Conservation (phyloP, 2,888 invertebrate species). For the Carterocephalus palaemon region DNA sequence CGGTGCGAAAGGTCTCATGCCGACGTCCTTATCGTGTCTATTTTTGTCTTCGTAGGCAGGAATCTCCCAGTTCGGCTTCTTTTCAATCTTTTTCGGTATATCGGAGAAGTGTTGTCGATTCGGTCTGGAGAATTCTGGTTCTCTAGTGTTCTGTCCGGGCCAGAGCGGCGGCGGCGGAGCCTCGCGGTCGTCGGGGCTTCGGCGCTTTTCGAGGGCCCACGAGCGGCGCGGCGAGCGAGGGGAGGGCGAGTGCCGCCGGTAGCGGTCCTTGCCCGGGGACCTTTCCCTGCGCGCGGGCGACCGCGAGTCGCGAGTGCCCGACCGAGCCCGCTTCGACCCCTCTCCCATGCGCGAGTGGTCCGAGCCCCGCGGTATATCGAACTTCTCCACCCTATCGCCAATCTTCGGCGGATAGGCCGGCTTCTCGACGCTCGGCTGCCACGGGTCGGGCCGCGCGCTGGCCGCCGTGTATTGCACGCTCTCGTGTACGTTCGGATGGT, state of each 20-base stretch:
- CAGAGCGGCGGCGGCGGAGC: constrained; percentile 63
- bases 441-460: constrained; percentile 39
- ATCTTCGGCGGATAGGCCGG: constrained; percentile 35
- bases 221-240: constrained; percentile 63
- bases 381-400: constrained; percentile 44
- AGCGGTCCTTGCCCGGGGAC: constrained; percentile 56
- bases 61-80: constrained; percentile 36
- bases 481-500: constrained; percentile 48
- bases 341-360: constrained; percentile 33
- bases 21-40: constrained; percentile 21
- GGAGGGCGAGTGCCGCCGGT: constrained; percentile 55
- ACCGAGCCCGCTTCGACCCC: constrained; percentile 32
- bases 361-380: constrained; percentile 33
- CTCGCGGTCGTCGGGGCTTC: constrained; percentile 50
- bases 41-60: constrained; percentile 28
- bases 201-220: constrained; percentile 66
- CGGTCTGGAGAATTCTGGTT: constrained; percentile 29
- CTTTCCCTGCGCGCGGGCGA: constrained; percentile 58
- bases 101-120: constrained; percentile 35
- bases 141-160: constrained; percentile 49
- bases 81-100: constrained; percentile 28
- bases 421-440: constrained; percentile 43
- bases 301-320: constrained; percentile 46
- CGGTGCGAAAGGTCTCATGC: neutral
- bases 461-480: constrained; percentile 43